Percentiles rank a stretch among this genome's conserved stretches.
phyloP scores from a whole-genome alignment of 2,113 vertebrate genomes.

The Entelurus aequoreus region DNA sequence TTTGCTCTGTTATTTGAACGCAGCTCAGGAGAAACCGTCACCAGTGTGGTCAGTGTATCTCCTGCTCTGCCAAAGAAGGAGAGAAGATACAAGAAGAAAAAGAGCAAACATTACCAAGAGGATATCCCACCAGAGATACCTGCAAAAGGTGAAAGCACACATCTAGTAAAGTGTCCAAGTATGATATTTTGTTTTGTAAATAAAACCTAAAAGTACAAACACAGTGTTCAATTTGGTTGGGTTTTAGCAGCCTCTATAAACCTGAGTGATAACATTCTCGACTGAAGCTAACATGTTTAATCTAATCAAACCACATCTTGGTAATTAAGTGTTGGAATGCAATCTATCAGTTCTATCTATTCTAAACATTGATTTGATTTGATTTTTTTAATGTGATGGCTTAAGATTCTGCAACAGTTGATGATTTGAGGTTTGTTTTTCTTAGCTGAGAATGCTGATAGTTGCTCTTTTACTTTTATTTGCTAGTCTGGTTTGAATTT shows the following conservation, averaged over 20 bases:
- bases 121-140: constrained; percentile 87
- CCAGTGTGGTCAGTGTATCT: constrained; percentile 77
- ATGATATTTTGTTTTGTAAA: neutral
- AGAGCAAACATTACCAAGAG: constrained; percentile 62
- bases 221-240: neutral
- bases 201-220: neutral
- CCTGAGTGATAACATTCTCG: neutral
- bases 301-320: constrained; percentile 13
- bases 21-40: constrained; percentile 89
- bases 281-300: constrained; percentile 12
- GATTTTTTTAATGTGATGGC: neutral
- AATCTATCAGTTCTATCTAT: neutral
- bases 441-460: neutral
- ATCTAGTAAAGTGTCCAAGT: neutral
- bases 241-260: constrained; percentile 1
- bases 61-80: constrained; percentile 82
- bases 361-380: neutral
- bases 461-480: constrained; percentile 8
- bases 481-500: neutral
- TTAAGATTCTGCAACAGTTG: neutral
- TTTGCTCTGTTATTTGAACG: neutral
- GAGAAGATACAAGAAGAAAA: constrained; percentile 74
- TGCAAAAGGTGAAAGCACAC: constrained; percentile 81
- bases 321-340: constrained; percentile 14
- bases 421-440: neutral